Evolutionary conservation across 2,888 invertebrate genomes (phyloP).

Genomic region (Napeogenes inachia): DNA sequence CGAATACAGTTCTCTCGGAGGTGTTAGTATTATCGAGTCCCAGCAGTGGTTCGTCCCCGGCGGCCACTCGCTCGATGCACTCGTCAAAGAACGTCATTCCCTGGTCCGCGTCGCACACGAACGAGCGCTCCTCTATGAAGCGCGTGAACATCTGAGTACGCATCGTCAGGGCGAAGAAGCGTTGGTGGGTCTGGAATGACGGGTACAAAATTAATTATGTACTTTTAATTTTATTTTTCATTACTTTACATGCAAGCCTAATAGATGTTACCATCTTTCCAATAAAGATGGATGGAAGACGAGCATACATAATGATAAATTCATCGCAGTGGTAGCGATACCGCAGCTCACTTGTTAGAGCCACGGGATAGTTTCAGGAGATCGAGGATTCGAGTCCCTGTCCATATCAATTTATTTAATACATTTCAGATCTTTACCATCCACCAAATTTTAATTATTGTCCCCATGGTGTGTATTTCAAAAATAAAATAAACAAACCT

Average conservation of each 20-base stretch:
- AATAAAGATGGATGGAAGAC: too few relatives aligned
- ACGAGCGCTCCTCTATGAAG: constrained; percentile 98
- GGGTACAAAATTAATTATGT: neutral
- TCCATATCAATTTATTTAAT: too few relatives aligned
- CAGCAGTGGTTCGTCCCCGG: constrained; percentile 79
- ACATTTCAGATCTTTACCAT: too few relatives aligned
- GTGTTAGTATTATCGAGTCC: constrained; percentile 88
- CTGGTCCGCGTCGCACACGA: constrained; percentile 98
- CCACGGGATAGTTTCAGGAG: too few relatives aligned
- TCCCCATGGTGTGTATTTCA: neutral
- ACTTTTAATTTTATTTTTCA: neutral
- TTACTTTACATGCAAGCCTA: neutral
- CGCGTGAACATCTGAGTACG: constrained; percentile 98
- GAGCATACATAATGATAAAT: too few relatives aligned
- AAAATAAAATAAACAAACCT: constrained; percentile 54
- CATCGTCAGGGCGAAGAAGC: constrained; percentile 93
- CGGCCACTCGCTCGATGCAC: constrained; percentile 87
- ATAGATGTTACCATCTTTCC: too few relatives aligned
- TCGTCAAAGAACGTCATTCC: constrained; percentile 95
- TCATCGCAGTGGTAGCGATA: too few relatives aligned
- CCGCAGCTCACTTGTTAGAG: too few relatives aligned
- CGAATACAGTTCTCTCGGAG: constrained; percentile 95
- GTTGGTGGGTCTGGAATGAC: constrained; percentile 80
- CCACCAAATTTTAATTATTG: too few relatives aligned
- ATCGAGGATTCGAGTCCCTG: too few relatives aligned